Base-by-base conservation (phyloP, 2,113 vertebrate species). In the Ornithorhynchus anatinus region DNA sequence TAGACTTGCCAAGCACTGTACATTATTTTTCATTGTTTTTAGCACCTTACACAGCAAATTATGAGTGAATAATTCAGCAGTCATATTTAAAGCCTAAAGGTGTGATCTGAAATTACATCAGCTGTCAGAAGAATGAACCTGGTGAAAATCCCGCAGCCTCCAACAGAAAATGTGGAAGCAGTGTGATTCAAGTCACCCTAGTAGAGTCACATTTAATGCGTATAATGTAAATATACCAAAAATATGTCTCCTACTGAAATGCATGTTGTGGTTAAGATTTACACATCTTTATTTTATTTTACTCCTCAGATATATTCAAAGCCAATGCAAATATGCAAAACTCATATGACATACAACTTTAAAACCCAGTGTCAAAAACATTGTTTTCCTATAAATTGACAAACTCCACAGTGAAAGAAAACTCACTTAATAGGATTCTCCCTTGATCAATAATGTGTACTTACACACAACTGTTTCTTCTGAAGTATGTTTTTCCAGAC, bases 21-120 rank as follows among this genome's bases (percentile, higher is more conserved):
- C 70, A 54, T 47, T 53, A 56, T 71, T 69, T 80, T 61, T 47
- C 61, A 15, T 75, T 68, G 40, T 78, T 64, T 64, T 75, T 39
- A 35, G 42, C n/a, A 53, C 43, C 56, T 76, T 82, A 65, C 5
- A 44, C 81, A 59, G 7, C 73, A 79, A 58, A 80, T 73, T 59
- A 33, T 75, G 63, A 44, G 14, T 65, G 61, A 84, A 23, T 79
- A 86, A 79, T 84, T 42, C 43, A 77, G 0, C 77, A 86, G 53
- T 81, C 80, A 75, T 10, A 23, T 33, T 87, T 76, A n/a, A 77
- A 66, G 65, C 44, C 57, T 81, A 57, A 32, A 85, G 63, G 29
- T 48, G 6, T 33, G 27, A 60, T 82, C 64, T 80, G 73, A 84
- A 91, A 85, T 88, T 75, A 56, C 9, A 52, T 62, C 67, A 80